Base-by-base conservation (phyloP, 2,888 invertebrate genomes). In the Cephus nigrinus region DNA sequence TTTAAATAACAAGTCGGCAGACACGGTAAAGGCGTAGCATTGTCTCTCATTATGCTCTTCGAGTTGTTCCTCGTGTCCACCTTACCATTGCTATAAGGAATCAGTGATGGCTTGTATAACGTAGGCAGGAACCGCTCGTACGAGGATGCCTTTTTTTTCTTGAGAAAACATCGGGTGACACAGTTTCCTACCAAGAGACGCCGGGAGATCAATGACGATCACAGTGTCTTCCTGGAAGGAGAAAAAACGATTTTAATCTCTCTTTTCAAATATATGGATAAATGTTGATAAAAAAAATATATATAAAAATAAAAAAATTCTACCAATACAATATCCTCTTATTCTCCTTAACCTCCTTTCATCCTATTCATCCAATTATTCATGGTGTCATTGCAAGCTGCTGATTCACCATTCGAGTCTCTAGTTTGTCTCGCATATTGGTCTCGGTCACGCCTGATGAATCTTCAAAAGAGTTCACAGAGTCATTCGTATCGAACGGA, bases 21-120 rank as follows among this genome's bases (percentile, higher is more conserved):
- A 71, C 71, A 71, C 71, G 71, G 71, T 71, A 9, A 71, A 33
- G 71, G 71, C 71, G 71, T 71, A 71, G 32, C 71, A 71, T 71
- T 33, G 71, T 71, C 71, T 33, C 71, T 71, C 71, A 71, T 71
- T 71, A 71, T 71, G 31, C 71, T 31, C 12, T 71, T 30, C 31
- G 31, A 33, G 33, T 31, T 71, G 71, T 71, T 32, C 71, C 71
- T 71, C 31, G n/a, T 71, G 71, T 31, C 71, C 71, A 33, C 31
- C 32, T 71, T 71, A 71, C 71, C 71, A 71, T 31, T 71, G 1
- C 32, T 31, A 31, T 71, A 71, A 31, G 71, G 12, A 71, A 71
- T 33, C 71, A 31, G 71, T 31, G 71, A 32, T 33, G 12, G 33
- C 71, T 71, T 71, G 55, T 55, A 55, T 23, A 55, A 55, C 55